Conservation (phyloP, 2,113 vertebrate genomes). For the Chelonoidis abingdonii region DNA sequence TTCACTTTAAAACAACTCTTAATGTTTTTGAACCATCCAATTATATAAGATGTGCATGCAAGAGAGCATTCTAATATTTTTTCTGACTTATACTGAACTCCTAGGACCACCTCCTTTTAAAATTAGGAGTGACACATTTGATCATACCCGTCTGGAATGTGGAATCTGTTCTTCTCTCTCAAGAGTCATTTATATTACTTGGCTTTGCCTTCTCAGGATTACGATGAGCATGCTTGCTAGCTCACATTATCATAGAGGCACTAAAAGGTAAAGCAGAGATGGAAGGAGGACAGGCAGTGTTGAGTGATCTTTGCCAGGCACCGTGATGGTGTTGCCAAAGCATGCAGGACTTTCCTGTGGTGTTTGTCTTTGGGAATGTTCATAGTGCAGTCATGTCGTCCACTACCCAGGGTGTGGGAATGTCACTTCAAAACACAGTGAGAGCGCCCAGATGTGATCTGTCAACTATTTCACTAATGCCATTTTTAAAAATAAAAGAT, state of each 20-base stretch:
- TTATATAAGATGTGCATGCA: neutral
- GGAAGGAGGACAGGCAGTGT: slow-evolving; percentile 15
- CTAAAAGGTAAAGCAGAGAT: neutral
- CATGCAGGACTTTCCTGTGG: slow-evolving; percentile 26
- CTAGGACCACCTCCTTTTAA: neutral
- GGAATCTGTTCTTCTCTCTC: neutral
- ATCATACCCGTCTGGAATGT: neutral
- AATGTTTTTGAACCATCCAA: neutral
- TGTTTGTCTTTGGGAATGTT: slow-evolving; percentile 39
- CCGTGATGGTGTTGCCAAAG: slow-evolving; percentile 47
- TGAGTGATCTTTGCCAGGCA: slow-evolving; percentile 70
- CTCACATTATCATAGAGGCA: neutral
- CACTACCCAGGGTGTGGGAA: slow-evolving; percentile 37
- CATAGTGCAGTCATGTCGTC: neutral
- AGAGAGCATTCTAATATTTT: neutral
- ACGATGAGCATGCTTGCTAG: slow-evolving; percentile 15
- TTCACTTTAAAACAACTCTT: neutral
- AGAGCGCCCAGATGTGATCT: neutral
- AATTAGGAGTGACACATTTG: neutral
- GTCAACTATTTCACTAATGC: slow-evolving; percentile 60
- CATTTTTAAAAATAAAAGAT: neutral
- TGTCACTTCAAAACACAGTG: neutral
- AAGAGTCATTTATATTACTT: neutral
- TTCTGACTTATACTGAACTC: fast-evolving
- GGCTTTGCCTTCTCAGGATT: neutral